Conservation (phyloP, 2,888 invertebrate species). For the Plebejus anna region DNA sequence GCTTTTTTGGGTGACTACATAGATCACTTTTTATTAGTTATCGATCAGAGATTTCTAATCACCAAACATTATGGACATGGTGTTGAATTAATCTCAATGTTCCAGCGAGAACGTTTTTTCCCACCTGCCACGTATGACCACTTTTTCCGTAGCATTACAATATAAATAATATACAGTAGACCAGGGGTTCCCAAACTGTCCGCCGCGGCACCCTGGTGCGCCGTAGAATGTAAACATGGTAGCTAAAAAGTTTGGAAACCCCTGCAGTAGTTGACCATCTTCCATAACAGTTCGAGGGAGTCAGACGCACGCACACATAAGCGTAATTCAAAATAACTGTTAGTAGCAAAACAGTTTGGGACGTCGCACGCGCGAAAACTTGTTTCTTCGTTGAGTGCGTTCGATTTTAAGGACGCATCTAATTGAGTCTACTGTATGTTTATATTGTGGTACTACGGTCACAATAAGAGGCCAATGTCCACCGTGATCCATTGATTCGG, state of each 20-base stretch:
- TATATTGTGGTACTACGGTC: neutral
- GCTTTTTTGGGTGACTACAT: too few relatives aligned
- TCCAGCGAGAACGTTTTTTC: neutral
- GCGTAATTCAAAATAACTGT: neutral
- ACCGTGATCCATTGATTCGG: slow-evolving; percentile 70
- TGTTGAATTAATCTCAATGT: neutral
- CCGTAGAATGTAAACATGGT: too few relatives aligned
- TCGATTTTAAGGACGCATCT: neutral
- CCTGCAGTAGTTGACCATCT: too few relatives aligned
- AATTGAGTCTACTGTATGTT: neutral
- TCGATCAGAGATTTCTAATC: neutral
- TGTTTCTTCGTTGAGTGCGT: neutral
- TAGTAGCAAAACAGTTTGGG: neutral
- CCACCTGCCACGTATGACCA: slow-evolving; percentile 3
- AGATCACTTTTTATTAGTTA: neutral
- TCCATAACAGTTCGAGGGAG: too few relatives aligned
- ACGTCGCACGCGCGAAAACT: neutral
- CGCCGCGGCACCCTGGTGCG: too few relatives aligned
- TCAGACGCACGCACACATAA: too few relatives aligned
- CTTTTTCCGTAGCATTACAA: neutral
- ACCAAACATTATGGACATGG: neutral
- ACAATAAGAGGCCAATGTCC: slow-evolving; percentile 74
- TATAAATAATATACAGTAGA: neutral
- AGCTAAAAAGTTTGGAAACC: too few relatives aligned
- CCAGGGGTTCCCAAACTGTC: too few relatives aligned